phyloP scores from a whole-genome alignment of 1,140 invertebrate genomes.

The Cyclina sinensis region DNA sequence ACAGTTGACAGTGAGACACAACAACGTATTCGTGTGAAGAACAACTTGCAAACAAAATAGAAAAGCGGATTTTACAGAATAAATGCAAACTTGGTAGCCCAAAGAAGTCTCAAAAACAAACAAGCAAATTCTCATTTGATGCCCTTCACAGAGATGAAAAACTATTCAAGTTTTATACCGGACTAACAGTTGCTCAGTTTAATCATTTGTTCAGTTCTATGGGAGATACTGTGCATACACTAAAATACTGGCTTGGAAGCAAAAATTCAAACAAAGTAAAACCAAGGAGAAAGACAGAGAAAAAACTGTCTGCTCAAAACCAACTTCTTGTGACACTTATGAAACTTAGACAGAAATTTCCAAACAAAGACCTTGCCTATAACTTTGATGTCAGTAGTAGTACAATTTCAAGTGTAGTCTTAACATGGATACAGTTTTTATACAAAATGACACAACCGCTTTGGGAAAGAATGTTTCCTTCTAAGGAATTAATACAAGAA shows the following conservation, averaged over 20 bases:
- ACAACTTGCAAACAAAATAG: slow-evolving; percentile 42
- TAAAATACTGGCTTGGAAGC: slow-evolving; percentile 19
- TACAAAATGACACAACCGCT: not conserved
- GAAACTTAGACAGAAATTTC: slow-evolving; percentile 33
- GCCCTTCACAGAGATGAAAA: slow-evolving; percentile 4
- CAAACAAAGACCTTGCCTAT: slow-evolving; percentile 36
- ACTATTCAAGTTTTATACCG: slow-evolving; percentile 47
- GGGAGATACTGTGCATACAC: slow-evolving; percentile 10
- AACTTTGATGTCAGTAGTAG: slow-evolving; percentile 26
- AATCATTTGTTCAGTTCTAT: slow-evolving; percentile 33
- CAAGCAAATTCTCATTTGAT: slow-evolving; percentile 7
- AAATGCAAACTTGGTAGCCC: not conserved
- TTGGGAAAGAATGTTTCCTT: slow-evolving; percentile 35
- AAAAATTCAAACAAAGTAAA: not conserved
- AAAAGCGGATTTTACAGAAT: not conserved
- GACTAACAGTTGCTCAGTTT: slow-evolving; percentile 25
- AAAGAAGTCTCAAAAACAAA: not conserved
- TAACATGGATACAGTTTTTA: slow-evolving; percentile 49
- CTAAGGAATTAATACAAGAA: not conserved
- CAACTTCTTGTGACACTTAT: slow-evolving; percentile 29
- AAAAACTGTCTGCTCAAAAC: slow-evolving; percentile 33
- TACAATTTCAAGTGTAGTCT: not conserved
- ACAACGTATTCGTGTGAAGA: too few relatives aligned
- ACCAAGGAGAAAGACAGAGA: not conserved
- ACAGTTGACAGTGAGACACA: too few relatives aligned